phyloP scores from a whole-genome alignment of 2,888 invertebrate species.

The Cyclophora albipunctata region DNA sequence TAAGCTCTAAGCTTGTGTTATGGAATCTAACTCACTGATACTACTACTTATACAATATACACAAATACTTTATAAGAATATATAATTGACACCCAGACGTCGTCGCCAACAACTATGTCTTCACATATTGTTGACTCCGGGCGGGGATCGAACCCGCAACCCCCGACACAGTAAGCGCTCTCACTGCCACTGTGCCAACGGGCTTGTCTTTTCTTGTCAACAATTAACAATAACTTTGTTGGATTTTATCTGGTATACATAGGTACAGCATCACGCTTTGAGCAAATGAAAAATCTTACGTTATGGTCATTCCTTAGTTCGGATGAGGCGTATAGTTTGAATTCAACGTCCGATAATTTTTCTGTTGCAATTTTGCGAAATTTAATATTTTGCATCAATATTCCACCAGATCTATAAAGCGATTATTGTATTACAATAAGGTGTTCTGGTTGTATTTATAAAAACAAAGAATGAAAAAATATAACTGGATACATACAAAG shows the following conservation, averaged over 20 bases:
- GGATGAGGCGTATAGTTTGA: conserved; percentile 30
- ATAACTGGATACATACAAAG: conserved; percentile 3
- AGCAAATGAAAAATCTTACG: conserved; percentile 18
- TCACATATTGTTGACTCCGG: no score
- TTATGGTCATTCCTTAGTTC: conserved; percentile 11
- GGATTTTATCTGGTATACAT: background rate
- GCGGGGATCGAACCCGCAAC: no score
- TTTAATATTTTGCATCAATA: conserved; percentile 30
- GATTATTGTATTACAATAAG: background rate
- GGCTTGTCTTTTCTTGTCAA: no score
- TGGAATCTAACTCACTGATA: no score
- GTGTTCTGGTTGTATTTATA: background rate
- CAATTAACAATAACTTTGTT: conserved; percentile 3
- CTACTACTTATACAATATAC: no score
- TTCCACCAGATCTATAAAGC: conserved; percentile 42
- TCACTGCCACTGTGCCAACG: no score
- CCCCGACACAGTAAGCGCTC: no score
- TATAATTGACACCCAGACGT: no score
- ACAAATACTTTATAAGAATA: no score
- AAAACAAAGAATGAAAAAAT: background rate
- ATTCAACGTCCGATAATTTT: conserved; percentile 18
- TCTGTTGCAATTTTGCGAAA: conserved; percentile 23
- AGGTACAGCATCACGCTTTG: conserved; percentile 8
- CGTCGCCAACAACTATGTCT: no score
- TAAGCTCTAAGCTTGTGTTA: no score